Evolutionary conservation across 2,113 vertebrate genomes (phyloP).

Genomic region (Centropristis striata): DNA sequence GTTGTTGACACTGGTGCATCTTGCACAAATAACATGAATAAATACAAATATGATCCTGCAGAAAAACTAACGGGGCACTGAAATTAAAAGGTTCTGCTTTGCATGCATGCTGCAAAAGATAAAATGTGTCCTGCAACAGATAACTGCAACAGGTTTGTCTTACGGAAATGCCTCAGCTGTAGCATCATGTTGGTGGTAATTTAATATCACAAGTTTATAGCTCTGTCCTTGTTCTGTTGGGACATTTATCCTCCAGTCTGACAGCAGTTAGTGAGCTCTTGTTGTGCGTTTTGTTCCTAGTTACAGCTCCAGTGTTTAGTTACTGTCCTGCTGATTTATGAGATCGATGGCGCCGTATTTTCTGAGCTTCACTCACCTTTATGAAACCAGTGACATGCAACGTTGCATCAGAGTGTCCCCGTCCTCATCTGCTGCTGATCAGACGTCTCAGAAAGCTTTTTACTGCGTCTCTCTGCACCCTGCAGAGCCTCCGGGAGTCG

Average conservation of each 20-base stretch:
- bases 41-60: no score
- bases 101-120: no score
- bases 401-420: conserved; percentile 49
- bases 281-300: background rate
- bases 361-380: conserved; percentile 52
- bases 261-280: background rate
- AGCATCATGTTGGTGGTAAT: background rate
- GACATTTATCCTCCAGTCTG: background rate
- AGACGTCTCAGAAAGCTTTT: conserved; percentile 52
- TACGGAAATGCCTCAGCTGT: background rate
- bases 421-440: conserved; percentile 76
- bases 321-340: conserved; percentile 69
- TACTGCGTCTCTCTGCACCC: conserved; percentile 51
- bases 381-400: conserved; percentile 58
- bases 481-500: conserved; percentile 35
- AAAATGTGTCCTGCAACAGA: no score
- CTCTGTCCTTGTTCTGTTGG: no score
- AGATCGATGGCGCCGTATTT: conserved; percentile 65
- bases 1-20: no score
- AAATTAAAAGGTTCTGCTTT: no score
- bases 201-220: background rate
- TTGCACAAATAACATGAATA: no score
- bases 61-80: no score
- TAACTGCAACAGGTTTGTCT: no score
- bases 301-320: conserved; percentile 43